phyloP scores from a whole-genome alignment of 1,140 invertebrate species.

The Pentalonia nigronervosa region DNA sequence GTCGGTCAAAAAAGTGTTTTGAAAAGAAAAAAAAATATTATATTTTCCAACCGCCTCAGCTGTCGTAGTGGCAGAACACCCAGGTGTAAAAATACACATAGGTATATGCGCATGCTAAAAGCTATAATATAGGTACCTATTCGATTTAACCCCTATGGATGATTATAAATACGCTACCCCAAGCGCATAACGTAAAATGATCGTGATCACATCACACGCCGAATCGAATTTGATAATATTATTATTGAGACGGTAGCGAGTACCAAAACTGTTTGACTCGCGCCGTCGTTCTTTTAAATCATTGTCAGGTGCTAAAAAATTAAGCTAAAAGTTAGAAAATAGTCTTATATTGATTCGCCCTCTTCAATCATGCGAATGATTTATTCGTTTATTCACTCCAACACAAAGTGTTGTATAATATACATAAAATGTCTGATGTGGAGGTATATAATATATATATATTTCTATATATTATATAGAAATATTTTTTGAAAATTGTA shows the following conservation, averaged over 20 bases:
- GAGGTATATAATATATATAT: too few relatives aligned
- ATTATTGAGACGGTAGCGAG: neutral
- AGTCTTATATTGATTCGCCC: neutral
- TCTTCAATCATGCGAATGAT: neutral
- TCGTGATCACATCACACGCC: neutral
- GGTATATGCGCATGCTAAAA: neutral
- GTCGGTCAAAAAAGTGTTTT: slow-evolving; percentile 22
- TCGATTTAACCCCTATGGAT: neutral
- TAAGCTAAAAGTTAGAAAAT: neutral
- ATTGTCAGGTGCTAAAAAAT: too few relatives aligned
- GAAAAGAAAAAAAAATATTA: neutral
- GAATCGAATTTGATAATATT: neutral
- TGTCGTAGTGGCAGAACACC: slow-evolving; percentile 23
- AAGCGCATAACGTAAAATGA: neutral
- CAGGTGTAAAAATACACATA: slow-evolving; percentile 13
- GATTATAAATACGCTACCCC: neutral
- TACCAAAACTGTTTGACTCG: neutral
- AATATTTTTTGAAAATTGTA: too few relatives aligned
- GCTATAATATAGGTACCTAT: neutral
- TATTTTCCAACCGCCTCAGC: neutral
- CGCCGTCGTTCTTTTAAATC: too few relatives aligned
- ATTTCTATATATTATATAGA: too few relatives aligned
- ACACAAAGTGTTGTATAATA: neutral
- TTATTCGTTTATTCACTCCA: neutral
- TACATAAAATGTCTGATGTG: neutral